Conservation (phyloP, 2,113 vertebrate species). For the Entomyzon cyanotis region DNA sequence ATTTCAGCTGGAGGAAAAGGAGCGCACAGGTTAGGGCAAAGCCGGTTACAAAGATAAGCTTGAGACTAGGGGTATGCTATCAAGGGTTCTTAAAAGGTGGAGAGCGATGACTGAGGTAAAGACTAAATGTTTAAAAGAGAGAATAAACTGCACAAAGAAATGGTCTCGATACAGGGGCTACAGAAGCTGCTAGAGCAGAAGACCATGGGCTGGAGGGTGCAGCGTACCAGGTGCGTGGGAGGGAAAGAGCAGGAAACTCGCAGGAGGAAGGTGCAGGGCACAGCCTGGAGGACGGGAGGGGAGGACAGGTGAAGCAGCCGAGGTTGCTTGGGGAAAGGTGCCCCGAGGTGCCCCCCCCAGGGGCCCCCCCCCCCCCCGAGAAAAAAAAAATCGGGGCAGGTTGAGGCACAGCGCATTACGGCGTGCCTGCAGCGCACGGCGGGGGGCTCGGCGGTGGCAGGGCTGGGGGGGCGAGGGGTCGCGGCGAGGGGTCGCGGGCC, state of each 20-base stretch:
- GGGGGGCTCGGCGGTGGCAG: rapidly evolving
- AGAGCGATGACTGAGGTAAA: not conserved
- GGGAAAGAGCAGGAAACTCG: not conserved
- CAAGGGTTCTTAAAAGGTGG: not conserved
- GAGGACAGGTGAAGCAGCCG: not conserved
- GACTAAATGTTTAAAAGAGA: not conserved
- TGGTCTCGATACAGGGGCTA: rapidly evolving
- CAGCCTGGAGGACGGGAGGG: not conserved
- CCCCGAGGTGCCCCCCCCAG: too few relatives aligned
- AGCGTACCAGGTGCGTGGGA: rapidly evolving
- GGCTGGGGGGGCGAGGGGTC: not conserved
- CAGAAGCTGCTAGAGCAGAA: not conserved
- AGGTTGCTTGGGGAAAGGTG: not conserved
- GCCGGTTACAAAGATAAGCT: not conserved
- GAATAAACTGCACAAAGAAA: not conserved
- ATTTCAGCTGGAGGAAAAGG: not conserved
- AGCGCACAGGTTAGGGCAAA: not conserved
- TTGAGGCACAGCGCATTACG: not conserved
- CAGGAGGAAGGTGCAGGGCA: not conserved
- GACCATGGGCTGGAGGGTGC: not conserved
- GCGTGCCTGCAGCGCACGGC: not conserved
- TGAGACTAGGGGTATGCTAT: rapidly evolving
- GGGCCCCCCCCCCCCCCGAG: too few relatives aligned
- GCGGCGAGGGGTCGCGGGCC: not conserved
- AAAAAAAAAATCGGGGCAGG: not conserved